Evolutionary conservation across 1,140 invertebrate genomes (phyloP).

Genomic region (Globodera rostochiensis): DNA sequence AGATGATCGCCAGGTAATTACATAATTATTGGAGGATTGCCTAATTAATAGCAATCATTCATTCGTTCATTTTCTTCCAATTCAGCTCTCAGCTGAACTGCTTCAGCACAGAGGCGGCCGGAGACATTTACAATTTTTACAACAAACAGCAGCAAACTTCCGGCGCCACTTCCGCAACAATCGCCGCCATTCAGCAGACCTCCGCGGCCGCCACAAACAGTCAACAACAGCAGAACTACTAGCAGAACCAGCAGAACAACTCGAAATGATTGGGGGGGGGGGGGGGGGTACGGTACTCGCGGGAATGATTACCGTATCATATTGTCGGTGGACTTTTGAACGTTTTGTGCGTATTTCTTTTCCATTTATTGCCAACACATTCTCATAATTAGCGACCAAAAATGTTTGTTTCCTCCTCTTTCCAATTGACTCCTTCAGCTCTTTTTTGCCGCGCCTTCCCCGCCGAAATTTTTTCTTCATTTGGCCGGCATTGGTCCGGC

Average conservation of each 20-base stretch:
- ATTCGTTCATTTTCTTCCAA: neutral
- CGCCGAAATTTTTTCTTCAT: conserved; percentile 27
- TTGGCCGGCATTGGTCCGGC: conserved; percentile 39
- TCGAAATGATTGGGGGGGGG: neutral
- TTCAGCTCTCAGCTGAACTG: conserved; percentile 27
- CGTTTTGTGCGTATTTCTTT: neutral
- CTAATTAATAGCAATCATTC: neutral
- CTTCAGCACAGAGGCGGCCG: conserved; percentile 15
- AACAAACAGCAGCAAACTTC: conserved; percentile 6
- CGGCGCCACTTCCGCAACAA: conserved; percentile 18
- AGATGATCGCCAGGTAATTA: conserved; percentile 41
- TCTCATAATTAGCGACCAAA: neutral
- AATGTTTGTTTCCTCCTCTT: neutral
- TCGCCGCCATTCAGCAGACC: conserved; percentile 2
- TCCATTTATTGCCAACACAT: neutral
- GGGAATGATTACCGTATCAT: neutral
- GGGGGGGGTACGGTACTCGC: neutral
- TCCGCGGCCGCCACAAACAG: neutral
- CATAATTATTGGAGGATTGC: neutral
- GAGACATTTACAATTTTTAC: conserved; percentile 15
- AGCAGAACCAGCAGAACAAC: conserved; percentile 1
- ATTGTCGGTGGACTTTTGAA: neutral
- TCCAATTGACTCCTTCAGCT: neutral
- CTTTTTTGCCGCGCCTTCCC: conserved; percentile 21
- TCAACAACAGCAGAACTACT: neutral